Conservation (phyloP, 1,140 invertebrate species). For the Zophobas morio region DNA sequence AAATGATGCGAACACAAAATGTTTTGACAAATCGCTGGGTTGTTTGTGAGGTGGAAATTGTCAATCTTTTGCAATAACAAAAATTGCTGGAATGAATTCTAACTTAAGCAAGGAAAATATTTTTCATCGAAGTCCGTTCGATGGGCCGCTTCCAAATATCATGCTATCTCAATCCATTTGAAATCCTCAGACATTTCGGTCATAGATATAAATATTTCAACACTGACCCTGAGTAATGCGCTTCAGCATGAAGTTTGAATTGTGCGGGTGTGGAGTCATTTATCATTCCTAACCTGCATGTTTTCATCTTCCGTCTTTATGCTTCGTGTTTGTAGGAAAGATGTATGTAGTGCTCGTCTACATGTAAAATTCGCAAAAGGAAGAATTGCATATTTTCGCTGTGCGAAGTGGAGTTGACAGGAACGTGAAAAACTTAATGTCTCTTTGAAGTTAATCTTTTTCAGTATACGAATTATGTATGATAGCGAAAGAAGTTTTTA, state of each 20-base stretch:
- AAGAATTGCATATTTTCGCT: neutral
- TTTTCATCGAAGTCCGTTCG: too few species aligned
- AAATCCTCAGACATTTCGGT: conserved; percentile 21
- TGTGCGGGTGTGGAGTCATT: conserved; percentile 20
- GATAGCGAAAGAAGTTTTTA: too few species aligned
- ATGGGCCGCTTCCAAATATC: too few species aligned
- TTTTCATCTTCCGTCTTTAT: conserved; percentile 36
- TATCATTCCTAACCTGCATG: conserved; percentile 36
- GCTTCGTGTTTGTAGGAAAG: conserved; percentile 6
- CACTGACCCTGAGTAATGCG: conserved; percentile 35
- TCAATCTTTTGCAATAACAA: too few species aligned
- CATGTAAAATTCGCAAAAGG: conserved; percentile 9
- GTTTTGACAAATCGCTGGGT: too few species aligned
- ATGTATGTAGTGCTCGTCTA: conserved; percentile 10
- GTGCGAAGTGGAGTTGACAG: neutral
- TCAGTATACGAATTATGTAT: too few species aligned
- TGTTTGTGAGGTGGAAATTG: too few species aligned
- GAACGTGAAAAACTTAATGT: too few species aligned
- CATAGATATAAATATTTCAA: conserved; percentile 41
- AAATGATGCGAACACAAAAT: too few species aligned
- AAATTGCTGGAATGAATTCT: too few species aligned
- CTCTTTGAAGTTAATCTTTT: too few species aligned
- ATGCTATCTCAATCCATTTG: neutral
- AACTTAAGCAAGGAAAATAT: too few species aligned
- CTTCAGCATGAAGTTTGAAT: conserved; percentile 31